A percentile compares a stretch with the other conserved stretches of the same genome.
Evolutionary conservation across 2,888 invertebrate species (phyloP).

Genomic region (Parnassius orleans): DNA sequence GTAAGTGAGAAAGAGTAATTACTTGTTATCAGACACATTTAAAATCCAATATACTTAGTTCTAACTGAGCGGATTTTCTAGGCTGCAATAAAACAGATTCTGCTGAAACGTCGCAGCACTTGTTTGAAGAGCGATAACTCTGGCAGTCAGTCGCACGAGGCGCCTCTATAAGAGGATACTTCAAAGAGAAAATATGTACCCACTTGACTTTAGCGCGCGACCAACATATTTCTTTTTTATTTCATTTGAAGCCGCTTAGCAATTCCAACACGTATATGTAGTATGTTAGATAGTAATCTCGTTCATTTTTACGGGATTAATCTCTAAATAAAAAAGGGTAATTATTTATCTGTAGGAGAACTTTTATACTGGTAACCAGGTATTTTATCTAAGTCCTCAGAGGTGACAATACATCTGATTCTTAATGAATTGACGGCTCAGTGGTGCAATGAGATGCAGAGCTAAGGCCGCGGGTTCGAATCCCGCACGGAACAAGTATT

Average conservation of each 20-base stretch:
- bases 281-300: too few relatives aligned
- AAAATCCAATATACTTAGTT: slow-evolving; percentile 5
- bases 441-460: too few relatives aligned
- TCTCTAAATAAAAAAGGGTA: too few relatives aligned
- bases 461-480: too few relatives aligned
- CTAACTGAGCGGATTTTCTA: slow-evolving; percentile 1
- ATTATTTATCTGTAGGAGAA: too few relatives aligned
- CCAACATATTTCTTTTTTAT: not conserved
- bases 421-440: too few relatives aligned
- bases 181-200: slow-evolving; percentile 15
- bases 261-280: too few relatives aligned
- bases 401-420: too few relatives aligned
- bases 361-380: too few relatives aligned
- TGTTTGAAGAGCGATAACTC: slow-evolving; percentile 20
- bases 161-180: slow-evolving; percentile 11
- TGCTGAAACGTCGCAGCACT: slow-evolving; percentile 5
- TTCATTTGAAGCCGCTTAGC: not conserved
- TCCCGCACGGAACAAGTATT: too few relatives aligned
- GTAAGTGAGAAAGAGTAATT: not conserved
- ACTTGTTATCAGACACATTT: not conserved
- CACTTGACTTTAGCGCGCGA: not conserved
- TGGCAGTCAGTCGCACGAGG: slow-evolving; percentile 11
- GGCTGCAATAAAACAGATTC: slow-evolving; percentile 13
- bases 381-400: too few relatives aligned
- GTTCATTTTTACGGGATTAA: too few relatives aligned